phyloP scores from a whole-genome alignment of 2,797 vertebrate genomes.

The Etheostoma perlongum region DNA sequence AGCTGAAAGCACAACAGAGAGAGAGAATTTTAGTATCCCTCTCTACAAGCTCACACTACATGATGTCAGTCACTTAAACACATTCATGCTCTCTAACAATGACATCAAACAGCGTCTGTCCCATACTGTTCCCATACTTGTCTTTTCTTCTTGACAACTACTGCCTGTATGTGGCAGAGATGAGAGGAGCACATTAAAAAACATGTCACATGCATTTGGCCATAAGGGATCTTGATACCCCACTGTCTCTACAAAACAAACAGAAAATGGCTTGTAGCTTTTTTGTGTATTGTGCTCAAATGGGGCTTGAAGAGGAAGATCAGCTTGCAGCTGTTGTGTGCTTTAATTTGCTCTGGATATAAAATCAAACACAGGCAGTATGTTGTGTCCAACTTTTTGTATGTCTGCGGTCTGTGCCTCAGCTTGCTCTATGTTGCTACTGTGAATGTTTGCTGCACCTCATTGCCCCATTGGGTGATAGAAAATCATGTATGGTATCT shows the following conservation, averaged over 20 bases:
- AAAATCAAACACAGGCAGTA: slow-evolving; percentile 30
- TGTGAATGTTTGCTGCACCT: slow-evolving; percentile 23
- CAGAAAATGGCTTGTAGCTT: slow-evolving; percentile 41
- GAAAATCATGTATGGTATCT: not conserved
- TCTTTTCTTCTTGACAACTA: slow-evolving; percentile 15
- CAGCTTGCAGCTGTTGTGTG: slow-evolving; percentile 26
- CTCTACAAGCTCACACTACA: slow-evolving; percentile 3
- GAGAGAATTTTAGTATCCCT: not conserved
- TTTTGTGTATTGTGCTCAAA: slow-evolving; percentile 54
- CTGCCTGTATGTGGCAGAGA: slow-evolving; percentile 28
- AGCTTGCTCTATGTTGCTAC: not conserved
- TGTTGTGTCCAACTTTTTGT: slow-evolving; percentile 7
- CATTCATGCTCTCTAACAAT: slow-evolving; percentile 9
- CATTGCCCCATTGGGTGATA: slow-evolving; percentile 15
- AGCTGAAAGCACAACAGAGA: slow-evolving; percentile 83
- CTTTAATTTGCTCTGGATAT: slow-evolving; percentile 38
- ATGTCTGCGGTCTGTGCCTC: not conserved
- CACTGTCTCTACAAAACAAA: slow-evolving; percentile 47
- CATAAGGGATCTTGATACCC: slow-evolving; percentile 31
- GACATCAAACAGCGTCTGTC: slow-evolving; percentile 20
- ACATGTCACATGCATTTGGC: slow-evolving; percentile 16
- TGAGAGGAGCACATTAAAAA: slow-evolving; percentile 32
- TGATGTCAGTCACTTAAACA: slow-evolving; percentile 31
- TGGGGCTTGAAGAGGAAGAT: slow-evolving; percentile 39
- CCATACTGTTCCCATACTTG: not conserved